Evolutionary conservation across 1,140 invertebrate genomes (phyloP).

Genomic region (Phymorhynchus buccinoides): DNA sequence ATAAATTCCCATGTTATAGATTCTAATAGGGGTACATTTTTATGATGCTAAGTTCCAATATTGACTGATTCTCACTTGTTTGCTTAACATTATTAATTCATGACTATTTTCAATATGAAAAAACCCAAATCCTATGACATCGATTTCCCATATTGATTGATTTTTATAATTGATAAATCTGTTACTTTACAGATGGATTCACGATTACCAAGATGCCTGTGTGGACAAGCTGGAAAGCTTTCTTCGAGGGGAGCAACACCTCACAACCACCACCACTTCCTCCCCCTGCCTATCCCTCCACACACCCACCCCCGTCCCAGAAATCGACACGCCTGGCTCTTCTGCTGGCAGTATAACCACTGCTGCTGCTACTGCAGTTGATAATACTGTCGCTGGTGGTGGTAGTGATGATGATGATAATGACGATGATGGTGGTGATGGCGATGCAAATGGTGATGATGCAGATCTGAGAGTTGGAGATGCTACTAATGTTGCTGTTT

Average conservation of each 20-base stretch:
- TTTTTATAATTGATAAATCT: no score
- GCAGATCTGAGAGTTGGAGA: no score
- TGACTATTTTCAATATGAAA: no score
- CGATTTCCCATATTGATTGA: no score
- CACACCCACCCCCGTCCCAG: slow-evolving; percentile 4
- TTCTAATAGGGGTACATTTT: no score
- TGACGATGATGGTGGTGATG: background rate
- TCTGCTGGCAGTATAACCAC: slow-evolving; percentile 8
- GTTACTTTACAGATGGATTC: slow-evolving; percentile 93
- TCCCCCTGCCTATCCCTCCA: background rate
- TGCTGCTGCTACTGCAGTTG: slow-evolving; percentile 2
- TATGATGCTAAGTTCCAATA: no score
- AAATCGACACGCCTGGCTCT: background rate
- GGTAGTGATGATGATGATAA: background rate
- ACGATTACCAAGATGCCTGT: slow-evolving; percentile 99
- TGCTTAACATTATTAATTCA: no score
- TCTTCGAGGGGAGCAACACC: slow-evolving; percentile 60
- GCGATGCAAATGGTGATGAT: no score
- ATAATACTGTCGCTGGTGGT: background rate
- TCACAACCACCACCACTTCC: background rate
- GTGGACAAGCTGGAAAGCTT: slow-evolving; percentile 95
- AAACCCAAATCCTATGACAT: no score
- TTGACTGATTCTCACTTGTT: no score
- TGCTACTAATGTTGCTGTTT: no score
- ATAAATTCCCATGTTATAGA: no score